These are phyloP conservation scores for Protonemura montana DNA, from an alignment of 2,888 invertebrate species.

Conservation along the genomic window DNA sequence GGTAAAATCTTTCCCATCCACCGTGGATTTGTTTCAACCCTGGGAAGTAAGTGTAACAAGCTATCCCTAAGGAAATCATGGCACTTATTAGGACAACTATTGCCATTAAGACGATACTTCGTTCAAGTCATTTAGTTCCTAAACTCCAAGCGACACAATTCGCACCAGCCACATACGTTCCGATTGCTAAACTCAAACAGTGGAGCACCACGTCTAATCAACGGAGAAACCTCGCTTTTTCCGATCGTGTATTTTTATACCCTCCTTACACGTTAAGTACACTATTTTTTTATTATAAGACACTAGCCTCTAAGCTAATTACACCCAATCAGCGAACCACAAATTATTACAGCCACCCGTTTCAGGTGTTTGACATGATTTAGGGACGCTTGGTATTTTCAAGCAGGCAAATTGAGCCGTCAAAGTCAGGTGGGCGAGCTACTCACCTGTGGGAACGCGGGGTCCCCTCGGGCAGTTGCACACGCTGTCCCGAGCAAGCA, in stretches of 20 bases:
- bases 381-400: not conserved
- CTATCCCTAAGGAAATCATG: slow-evolving; percentile 38
- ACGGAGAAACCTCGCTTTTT: not conserved
- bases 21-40: not conserved
- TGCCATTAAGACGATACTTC: slow-evolving; percentile 30
- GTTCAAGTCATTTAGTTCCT: slow-evolving; percentile 30
- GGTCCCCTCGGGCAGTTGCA: slow-evolving; percentile 60
- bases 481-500: slow-evolving; percentile 55
- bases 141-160: not conserved
- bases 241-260: not conserved
- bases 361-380: not conserved
- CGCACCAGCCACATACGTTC: slow-evolving; percentile 25
- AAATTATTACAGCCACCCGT: not conserved
- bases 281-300: too few species aligned
- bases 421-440: not conserved
- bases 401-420: not conserved
- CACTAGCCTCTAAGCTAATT: too few species aligned
- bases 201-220: not conserved
- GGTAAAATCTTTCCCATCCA: not conserved
- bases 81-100: slow-evolving; percentile 37
- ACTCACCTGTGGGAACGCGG: slow-evolving; percentile 59
- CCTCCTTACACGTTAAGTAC: not conserved
- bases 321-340: too few species aligned
- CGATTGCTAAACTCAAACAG: not conserved
- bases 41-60: not conserved